Evolutionary conservation across 2,888 invertebrate genomes (phyloP).

Genomic region (Prenolepis imparis): DNA sequence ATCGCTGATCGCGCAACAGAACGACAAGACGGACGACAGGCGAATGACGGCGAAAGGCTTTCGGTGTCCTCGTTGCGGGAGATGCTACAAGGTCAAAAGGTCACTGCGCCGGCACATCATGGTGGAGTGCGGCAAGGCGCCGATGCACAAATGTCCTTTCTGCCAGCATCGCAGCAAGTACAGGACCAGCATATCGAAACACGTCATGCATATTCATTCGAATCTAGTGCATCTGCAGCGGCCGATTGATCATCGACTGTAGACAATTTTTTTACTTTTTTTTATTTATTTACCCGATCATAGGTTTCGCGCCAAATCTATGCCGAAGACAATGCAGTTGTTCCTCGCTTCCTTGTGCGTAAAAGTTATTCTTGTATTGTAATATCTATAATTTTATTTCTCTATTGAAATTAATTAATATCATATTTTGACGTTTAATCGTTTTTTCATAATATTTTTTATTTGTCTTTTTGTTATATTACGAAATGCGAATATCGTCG

Average conservation of each 20-base stretch:
- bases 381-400: background rate
- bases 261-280: background rate
- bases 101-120: constrained; percentile 85
- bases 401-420: background rate
- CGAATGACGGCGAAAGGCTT: constrained; percentile 76
- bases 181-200: constrained; percentile 83
- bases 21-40: background rate
- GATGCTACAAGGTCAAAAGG: constrained; percentile 88
- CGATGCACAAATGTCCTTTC: constrained; percentile 83
- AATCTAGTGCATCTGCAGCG: constrained; percentile 62
- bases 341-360: background rate
- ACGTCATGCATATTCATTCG: constrained; percentile 81
- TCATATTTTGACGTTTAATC: background rate
- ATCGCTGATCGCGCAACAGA: background rate
- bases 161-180: constrained; percentile 84
- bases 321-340: background rate
- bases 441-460: background rate
- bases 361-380: background rate
- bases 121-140: constrained; percentile 85
- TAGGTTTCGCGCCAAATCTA: background rate
- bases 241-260: background rate
- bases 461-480: background rate
- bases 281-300: background rate
- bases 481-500: background rate
- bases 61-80: constrained; percentile 87